A percentile compares a stretch with the other conserved stretches of the same genome.
phyloP scores from a whole-genome alignment of 2,797 vertebrate genomes.

The Mergus octosetaceus region DNA sequence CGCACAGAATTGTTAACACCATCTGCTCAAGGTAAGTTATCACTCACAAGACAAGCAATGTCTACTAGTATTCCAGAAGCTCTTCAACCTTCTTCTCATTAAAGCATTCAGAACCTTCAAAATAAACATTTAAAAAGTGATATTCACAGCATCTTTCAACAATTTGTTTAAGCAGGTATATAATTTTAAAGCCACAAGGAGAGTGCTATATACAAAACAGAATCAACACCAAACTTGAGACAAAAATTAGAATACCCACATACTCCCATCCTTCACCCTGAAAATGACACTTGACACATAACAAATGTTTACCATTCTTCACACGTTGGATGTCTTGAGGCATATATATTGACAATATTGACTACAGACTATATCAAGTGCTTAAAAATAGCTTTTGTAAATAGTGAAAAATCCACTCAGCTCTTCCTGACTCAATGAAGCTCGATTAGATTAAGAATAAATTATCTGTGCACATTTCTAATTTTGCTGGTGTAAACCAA shows the following conservation, averaged over 20 bases:
- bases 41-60: slow-evolving; percentile 45
- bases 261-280: not conserved
- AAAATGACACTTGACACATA: too few species aligned
- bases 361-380: not conserved
- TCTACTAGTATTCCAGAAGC: slow-evolving; percentile 43
- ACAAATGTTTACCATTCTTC: not conserved
- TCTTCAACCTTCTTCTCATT: not conserved
- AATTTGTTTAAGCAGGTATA: not conserved
- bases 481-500: not conserved
- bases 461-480: not conserved
- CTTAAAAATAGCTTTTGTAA: not conserved
- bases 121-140: not conserved
- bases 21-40: slow-evolving; percentile 54
- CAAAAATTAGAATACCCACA: not conserved
- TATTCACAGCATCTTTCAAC: not conserved
- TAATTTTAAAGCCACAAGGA: not conserved
- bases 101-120: not conserved
- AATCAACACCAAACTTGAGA: not conserved
- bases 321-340: not conserved
- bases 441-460: not conserved
- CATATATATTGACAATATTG: too few species aligned
- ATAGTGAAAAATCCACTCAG: not conserved
- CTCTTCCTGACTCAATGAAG: not conserved
- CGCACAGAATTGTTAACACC: not conserved
- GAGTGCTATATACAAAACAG: not conserved